phyloP scores from a whole-genome alignment of 2,797 vertebrate species.

The Liasis olivaceus region DNA sequence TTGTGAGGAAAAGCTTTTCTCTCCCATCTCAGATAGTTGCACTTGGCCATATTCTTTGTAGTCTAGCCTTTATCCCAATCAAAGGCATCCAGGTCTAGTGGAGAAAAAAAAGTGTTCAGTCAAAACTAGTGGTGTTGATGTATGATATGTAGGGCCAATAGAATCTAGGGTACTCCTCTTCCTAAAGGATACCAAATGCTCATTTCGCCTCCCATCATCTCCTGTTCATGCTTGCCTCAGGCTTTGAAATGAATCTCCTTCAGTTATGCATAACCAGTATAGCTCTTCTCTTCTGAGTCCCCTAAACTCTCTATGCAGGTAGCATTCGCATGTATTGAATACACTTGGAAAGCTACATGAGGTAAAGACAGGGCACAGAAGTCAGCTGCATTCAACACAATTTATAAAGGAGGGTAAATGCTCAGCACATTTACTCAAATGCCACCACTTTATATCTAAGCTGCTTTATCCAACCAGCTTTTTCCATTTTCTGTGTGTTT shows the following conservation, averaged over 20 bases:
- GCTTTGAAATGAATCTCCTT: not conserved
- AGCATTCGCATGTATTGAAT: not conserved
- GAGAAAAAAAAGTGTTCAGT: not conserved
- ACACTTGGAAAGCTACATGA: not conserved
- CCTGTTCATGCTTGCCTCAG: not conserved
- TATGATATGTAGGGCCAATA: not conserved
- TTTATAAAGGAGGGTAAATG: not conserved
- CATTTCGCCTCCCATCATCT: not conserved
- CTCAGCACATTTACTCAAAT: not conserved
- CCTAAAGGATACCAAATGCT: not conserved
- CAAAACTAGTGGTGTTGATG: not conserved
- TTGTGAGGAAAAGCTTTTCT: not conserved
- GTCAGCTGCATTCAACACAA: not conserved
- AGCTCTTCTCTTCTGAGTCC: not conserved
- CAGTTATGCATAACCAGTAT: not conserved
- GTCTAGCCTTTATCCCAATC: constrained; percentile 1
- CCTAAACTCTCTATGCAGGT: not conserved
- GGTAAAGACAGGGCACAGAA: not conserved
- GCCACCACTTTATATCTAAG: not conserved
- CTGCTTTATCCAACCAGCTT: not conserved
- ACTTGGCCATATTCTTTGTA: constrained; percentile 24
- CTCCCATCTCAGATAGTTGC: not conserved
- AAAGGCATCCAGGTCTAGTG: not conserved
- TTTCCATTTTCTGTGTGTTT: not conserved
- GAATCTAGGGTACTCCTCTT: not conserved